These are phyloP conservation scores for Drosophila murphyi DNA, from an alignment of 1,140 invertebrate genomes.

Conservation along the genomic window DNA sequence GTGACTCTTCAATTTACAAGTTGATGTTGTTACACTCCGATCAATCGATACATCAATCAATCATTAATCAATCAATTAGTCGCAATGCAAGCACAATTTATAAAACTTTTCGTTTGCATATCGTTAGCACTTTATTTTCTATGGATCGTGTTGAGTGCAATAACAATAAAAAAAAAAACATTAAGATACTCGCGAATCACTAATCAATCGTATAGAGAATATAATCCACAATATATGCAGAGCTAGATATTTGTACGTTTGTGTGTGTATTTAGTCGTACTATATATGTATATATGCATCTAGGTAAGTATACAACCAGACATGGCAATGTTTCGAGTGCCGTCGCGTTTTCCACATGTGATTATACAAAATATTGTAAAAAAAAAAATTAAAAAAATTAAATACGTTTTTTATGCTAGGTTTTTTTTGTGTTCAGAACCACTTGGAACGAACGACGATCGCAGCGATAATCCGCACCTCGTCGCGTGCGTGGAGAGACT, in stretches of 20 bases:
- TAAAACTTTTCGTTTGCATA: slow-evolving; percentile 44
- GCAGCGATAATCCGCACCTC: slow-evolving; percentile 60
- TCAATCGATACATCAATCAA: slow-evolving; percentile 22
- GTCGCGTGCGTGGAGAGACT: slow-evolving; percentile 62
- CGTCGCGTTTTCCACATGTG: slow-evolving; percentile 43
- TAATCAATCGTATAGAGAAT: slow-evolving; percentile 29
- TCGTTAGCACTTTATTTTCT: slow-evolving; percentile 36
- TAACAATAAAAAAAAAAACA: slow-evolving; percentile 31
- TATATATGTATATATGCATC: slow-evolving; percentile 18
- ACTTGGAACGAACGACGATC: slow-evolving; percentile 44
- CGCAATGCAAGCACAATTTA: slow-evolving; percentile 25
- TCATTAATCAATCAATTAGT: slow-evolving; percentile 43
- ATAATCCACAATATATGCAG: slow-evolving; percentile 32
- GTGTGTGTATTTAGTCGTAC: slow-evolving; percentile 4
- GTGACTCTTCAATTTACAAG: not conserved
- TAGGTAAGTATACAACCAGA: slow-evolving; percentile 30
- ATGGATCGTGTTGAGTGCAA: slow-evolving; percentile 10
- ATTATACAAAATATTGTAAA: slow-evolving; percentile 30
- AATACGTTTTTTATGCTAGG: slow-evolving; percentile 42
- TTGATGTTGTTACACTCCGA: slow-evolving; percentile 21
- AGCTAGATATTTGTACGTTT: slow-evolving; percentile 15
- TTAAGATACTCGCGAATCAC: slow-evolving; percentile 48
- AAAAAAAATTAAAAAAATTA: slow-evolving; percentile 25
- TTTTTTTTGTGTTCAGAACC: slow-evolving; percentile 11
- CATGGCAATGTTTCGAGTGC: slow-evolving; percentile 45